These are phyloP conservation scores for Coregonus suidteri DNA, from an alignment of 2,797 vertebrate genomes.

Conservation along the genomic window DNA sequence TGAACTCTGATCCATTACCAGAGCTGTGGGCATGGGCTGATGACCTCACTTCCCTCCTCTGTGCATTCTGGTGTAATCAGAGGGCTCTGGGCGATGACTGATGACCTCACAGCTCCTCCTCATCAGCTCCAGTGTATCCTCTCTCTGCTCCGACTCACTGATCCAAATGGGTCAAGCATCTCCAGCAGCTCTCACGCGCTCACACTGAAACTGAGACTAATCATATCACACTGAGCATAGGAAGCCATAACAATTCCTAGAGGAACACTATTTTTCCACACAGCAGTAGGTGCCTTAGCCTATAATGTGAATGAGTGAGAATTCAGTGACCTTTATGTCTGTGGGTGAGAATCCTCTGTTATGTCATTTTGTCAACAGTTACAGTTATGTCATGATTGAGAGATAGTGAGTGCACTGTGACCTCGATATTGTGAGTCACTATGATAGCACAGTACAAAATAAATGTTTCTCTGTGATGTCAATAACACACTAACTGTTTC, in stretches of 20 bases:
- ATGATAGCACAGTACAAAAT: neutral
- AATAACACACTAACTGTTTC: no score
- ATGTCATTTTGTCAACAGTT: neutral
- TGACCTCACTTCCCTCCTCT: constrained; percentile 53
- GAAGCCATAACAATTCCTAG: constrained; percentile 12
- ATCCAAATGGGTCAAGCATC: constrained; percentile 59
- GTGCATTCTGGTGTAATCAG: constrained; percentile 37
- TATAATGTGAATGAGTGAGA: no score
- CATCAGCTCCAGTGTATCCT: constrained; percentile 45
- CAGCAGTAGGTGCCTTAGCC: neutral
- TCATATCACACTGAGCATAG: neutral
- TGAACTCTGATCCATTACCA: constrained; percentile 30
- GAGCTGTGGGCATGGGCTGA: constrained; percentile 49
- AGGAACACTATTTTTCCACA: constrained; percentile 11
- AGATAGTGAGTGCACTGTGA: neutral
- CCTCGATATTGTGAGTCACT: neutral
- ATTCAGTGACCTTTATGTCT: no score
- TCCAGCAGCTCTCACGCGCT: constrained; percentile 28
- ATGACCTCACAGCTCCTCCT: constrained; percentile 50
- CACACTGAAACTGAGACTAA: constrained; percentile 41
- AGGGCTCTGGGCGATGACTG: constrained; percentile 57
- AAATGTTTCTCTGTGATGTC: no score
- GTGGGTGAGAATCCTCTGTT: neutral
- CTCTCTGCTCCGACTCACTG: constrained; percentile 49
- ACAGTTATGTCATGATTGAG: neutral